Percentiles rank a stretch among this genome's conserved stretches.
Evolutionary conservation across 2,113 vertebrate genomes (phyloP).

Genomic region (Laticauda laticaudata): DNA sequence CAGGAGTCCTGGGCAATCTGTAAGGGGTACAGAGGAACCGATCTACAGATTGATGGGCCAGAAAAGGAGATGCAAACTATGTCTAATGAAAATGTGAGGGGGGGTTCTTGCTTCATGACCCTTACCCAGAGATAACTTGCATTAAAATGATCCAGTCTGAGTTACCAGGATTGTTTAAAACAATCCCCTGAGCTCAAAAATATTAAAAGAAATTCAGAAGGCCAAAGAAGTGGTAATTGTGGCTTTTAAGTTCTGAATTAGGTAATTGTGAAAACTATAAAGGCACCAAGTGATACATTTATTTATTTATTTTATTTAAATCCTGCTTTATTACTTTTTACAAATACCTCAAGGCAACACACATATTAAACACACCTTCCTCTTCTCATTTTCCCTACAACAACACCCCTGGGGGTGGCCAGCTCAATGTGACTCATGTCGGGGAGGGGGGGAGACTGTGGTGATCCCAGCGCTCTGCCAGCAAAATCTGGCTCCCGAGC

Average conservation of each 20-base stretch:
- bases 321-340: not conserved
- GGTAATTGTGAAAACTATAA: conserved; percentile 61
- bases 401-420: not conserved
- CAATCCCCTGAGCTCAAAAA: conserved; percentile 67
- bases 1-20: conserved; percentile 54
- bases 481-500: no score
- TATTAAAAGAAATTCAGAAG: conserved; percentile 78
- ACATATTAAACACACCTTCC: not conserved
- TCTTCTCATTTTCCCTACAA: not conserved
- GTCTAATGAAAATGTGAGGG: conserved; percentile 66
- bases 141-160: conserved; percentile 72
- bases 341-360: not conserved
- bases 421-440: no score
- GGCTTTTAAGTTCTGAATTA: conserved; percentile 65
- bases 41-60: conserved; percentile 55
- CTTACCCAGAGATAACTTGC: conserved; percentile 68
- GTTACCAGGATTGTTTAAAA: conserved; percentile 74
- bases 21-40: conserved; percentile 46
- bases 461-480: no score
- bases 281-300: conserved; percentile 53
- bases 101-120: conserved; percentile 62
- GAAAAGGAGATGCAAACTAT: conserved; percentile 57
- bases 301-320: not conserved
- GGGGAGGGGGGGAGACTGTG: no score
- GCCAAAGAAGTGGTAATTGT: conserved; percentile 73